Percentiles rank a stretch among this genome's conserved stretches.
Evolutionary conservation across 2,113 vertebrate genomes (phyloP).

Genomic region (Oncorhynchus masou): DNA sequence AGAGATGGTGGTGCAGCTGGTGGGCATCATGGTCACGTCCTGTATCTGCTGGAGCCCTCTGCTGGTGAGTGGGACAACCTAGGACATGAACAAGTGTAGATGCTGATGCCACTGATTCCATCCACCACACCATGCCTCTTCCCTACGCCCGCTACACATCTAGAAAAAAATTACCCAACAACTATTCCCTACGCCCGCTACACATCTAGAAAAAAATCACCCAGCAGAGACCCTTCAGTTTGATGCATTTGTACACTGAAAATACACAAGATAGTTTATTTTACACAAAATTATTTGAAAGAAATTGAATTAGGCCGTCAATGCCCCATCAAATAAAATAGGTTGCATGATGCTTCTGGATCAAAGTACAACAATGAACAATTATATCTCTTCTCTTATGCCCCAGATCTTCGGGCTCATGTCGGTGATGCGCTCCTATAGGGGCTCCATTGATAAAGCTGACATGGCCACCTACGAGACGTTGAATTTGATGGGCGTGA

Average conservation of each 20-base stretch:
- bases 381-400: slow-evolving; percentile 24
- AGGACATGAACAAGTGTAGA: neutral
- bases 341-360: neutral
- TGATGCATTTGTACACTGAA: too few species aligned
- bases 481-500: slow-evolving; percentile 79
- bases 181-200: neutral
- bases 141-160: too few species aligned
- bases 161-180: too few species aligned
- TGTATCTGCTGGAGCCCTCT: slow-evolving; percentile 90
- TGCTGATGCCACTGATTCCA: neutral
- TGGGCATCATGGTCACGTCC: slow-evolving; percentile 86
- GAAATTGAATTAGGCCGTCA: too few species aligned
- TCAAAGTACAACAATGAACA: neutral
- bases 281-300: too few species aligned
- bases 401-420: slow-evolving; percentile 70
- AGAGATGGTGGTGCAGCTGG: slow-evolving; percentile 89
- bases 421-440: slow-evolving; percentile 61
- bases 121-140: neutral
- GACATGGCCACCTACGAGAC: slow-evolving; percentile 59
- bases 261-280: too few species aligned
- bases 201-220: too few species aligned
- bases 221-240: too few species aligned
- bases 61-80: slow-evolving; percentile 75
- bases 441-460: slow-evolving; percentile 32
- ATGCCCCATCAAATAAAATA: too few species aligned